Percentiles rank a stretch among this genome's conserved stretches.
Evolutionary conservation across 2,888 invertebrate species (phyloP).

Genomic region (Liposcelis brunnea): DNA sequence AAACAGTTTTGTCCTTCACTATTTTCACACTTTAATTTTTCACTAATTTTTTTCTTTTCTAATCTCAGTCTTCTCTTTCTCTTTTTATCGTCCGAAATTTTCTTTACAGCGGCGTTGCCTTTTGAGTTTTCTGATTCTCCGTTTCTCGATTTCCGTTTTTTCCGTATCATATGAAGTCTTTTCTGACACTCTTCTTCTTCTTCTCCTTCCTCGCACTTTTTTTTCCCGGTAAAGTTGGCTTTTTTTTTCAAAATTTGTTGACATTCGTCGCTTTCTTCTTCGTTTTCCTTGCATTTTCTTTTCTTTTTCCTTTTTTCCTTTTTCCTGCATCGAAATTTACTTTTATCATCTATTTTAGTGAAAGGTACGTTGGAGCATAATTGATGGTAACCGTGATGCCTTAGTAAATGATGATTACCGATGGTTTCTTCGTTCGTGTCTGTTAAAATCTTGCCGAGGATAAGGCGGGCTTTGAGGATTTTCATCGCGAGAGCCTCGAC

Average conservation of each 20-base stretch:
- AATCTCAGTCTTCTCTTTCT: conserved; percentile 4
- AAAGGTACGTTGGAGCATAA: conserved; percentile 14
- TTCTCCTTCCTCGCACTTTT: conserved; percentile 32
- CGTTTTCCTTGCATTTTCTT: conserved; percentile 24
- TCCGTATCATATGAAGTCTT: conserved; percentile 16
- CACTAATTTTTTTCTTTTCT: conserved; percentile 15
- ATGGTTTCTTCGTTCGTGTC: too few relatives aligned
- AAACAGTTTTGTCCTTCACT: too few relatives aligned
- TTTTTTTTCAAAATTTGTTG: conserved; percentile 10
- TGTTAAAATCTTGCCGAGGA: background rate
- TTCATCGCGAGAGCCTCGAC: conserved; percentile 28
- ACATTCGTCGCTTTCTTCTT: conserved; percentile 17
- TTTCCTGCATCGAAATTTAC: conserved; percentile 15
- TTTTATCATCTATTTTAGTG: background rate
- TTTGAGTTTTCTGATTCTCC: conserved; percentile 19
- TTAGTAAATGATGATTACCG: conserved; percentile 10
- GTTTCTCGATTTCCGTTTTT: conserved; percentile 29
- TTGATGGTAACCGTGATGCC: conserved; percentile 15
- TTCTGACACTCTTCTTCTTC: conserved; percentile 25
- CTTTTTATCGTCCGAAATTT: background rate
- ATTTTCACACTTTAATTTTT: conserved; percentile 15
- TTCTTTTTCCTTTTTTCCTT: conserved; percentile 33
- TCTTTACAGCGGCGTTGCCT: background rate
- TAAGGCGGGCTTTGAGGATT: conserved; percentile 10
- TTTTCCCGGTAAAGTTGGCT: conserved; percentile 21